Evolutionary conservation across 2,113 vertebrate genomes (phyloP).

Genomic region (Sciurus niger): DNA sequence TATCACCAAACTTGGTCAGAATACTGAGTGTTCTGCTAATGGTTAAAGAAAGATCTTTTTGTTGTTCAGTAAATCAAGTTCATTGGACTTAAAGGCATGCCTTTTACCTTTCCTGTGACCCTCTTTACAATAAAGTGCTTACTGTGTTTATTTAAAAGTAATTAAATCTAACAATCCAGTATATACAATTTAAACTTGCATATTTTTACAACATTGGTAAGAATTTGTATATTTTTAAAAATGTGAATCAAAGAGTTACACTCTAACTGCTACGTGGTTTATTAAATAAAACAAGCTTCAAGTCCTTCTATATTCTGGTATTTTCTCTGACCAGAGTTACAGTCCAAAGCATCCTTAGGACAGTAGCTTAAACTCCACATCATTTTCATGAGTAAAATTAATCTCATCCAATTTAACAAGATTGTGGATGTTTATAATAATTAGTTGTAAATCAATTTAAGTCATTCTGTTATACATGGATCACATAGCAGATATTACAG

Average conservation of each 20-base stretch:
- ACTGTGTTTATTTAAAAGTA: conserved; percentile 55
- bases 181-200: neutral
- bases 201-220: conserved; percentile 27
- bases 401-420: conserved; percentile 53
- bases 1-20: neutral
- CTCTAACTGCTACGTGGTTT: conserved; percentile 22
- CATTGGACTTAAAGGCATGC: neutral
- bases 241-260: conserved; percentile 17
- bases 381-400: conserved; percentile 66
- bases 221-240: conserved; percentile 44
- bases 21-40: neutral
- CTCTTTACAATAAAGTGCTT: conserved; percentile 16
- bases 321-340: conserved; percentile 7
- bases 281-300: conserved; percentile 38
- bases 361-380: neutral
- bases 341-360: neutral
- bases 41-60: conserved; percentile 8
- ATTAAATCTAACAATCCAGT: neutral
- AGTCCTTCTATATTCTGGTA: neutral
- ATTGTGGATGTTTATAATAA: conserved; percentile 56
- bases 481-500: conserved; percentile 54
- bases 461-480: conserved; percentile 53
- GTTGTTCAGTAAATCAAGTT: conserved; percentile 22
- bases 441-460: conserved; percentile 68
- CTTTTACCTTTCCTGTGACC: neutral